Evolutionary conservation across 2,797 vertebrate genomes (phyloP).

Genomic region (Poecile montanus): DNA sequence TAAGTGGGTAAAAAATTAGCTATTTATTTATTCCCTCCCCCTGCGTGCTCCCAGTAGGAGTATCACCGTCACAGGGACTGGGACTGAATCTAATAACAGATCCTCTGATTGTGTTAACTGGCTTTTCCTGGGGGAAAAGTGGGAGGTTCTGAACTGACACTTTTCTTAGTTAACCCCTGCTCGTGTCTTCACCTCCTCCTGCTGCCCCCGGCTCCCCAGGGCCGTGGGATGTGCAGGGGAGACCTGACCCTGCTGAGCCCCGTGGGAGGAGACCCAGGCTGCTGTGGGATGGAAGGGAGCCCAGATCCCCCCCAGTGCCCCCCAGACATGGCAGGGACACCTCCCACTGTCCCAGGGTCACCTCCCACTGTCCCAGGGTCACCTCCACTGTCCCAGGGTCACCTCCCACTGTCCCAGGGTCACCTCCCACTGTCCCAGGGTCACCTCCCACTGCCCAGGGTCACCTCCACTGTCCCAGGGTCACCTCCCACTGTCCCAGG

Average conservation of each 20-base stretch:
- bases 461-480: neutral
- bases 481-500: neutral
- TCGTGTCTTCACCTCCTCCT: accelerated
- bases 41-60: neutral
- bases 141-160: neutral
- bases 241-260: neutral
- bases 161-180: neutral
- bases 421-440: neutral
- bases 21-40: constrained; percentile 21
- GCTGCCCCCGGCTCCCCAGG: accelerated
- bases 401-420: neutral
- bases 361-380: neutral
- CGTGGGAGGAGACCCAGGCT: neutral
- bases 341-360: neutral
- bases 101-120: neutral
- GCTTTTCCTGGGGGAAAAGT: neutral
- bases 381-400: neutral
- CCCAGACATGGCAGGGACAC: neutral
- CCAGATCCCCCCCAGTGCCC: accelerated
- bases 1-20: constrained; percentile 49
- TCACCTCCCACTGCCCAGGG: neutral
- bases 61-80: neutral
- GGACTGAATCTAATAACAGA: neutral
- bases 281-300: neutral
- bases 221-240: neutral